Percentiles rank a stretch among this genome's conserved stretches.
phyloP scores from a whole-genome alignment of 2,113 vertebrate genomes.

The Arenaria interpres region DNA sequence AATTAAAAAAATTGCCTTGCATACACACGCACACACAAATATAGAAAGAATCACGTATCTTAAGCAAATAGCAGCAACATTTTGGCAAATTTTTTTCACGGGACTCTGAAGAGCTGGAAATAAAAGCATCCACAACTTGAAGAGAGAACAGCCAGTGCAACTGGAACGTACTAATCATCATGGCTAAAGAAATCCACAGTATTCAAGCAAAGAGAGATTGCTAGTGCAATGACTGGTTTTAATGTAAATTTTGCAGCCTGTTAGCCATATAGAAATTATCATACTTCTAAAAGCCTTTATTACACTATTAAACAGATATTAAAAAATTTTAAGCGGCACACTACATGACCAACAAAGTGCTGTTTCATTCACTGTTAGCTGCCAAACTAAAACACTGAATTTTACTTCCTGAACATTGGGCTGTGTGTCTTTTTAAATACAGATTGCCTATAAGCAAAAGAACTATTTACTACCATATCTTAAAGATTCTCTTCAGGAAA shows the following conservation, averaged over 20 bases:
- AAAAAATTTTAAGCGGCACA: neutral
- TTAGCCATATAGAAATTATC: neutral
- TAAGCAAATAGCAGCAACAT: neutral
- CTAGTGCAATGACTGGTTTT: neutral
- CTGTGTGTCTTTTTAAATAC: neutral
- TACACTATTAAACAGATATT: neutral
- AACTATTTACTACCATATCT: neutral
- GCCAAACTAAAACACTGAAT: neutral
- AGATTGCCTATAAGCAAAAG: neutral
- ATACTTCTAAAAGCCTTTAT: neutral
- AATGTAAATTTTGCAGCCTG: neutral
- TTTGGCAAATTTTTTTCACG: neutral
- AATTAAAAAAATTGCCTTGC: neutral
- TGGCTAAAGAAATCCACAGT: neutral
- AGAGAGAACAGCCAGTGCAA: neutral
- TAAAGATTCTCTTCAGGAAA: neutral
- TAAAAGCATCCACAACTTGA: neutral
- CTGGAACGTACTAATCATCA: neutral
- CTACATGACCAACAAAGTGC: neutral
- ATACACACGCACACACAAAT: neutral
- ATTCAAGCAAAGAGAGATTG: neutral
- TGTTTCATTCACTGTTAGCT: neutral
- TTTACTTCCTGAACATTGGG: neutral
- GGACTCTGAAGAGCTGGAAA: neutral
- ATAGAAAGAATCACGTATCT: neutral